Percentiles rank a stretch among this genome's conserved stretches.
Conservation (phyloP, 2,113 vertebrate genomes). For the Pogonocichla stellata region DNA sequence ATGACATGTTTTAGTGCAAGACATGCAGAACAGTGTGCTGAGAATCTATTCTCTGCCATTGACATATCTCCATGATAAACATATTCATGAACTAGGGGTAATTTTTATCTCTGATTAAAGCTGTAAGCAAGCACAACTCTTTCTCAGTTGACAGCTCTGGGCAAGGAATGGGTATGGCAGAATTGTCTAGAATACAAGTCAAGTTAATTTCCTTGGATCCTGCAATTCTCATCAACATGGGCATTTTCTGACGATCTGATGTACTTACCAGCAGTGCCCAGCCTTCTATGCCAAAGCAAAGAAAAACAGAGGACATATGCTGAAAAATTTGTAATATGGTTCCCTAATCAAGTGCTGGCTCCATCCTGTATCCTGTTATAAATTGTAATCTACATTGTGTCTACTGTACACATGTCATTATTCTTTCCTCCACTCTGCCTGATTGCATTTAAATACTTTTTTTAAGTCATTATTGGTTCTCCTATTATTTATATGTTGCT, state of each 20-base stretch:
- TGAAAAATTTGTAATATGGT: slow-evolving; percentile 66
- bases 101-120: slow-evolving; percentile 50
- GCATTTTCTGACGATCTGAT: slow-evolving; percentile 51
- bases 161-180: slow-evolving; percentile 5
- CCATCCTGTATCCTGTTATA: slow-evolving; percentile 80
- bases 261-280: slow-evolving; percentile 55
- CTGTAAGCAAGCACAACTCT: neutral
- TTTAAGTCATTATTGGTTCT: slow-evolving; percentile 44
- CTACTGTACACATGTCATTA: slow-evolving; percentile 65
- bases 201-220: slow-evolving; percentile 49
- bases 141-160: neutral
- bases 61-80: slow-evolving; percentile 28
- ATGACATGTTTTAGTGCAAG: slow-evolving; percentile 1
- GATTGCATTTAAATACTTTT: slow-evolving; percentile 71
- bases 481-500: slow-evolving; percentile 27
- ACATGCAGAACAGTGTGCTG: neutral
- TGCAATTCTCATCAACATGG: slow-evolving; percentile 36
- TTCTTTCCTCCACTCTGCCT: slow-evolving; percentile 69
- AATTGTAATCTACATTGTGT: slow-evolving; percentile 72
- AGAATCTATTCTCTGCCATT: slow-evolving; percentile 29
- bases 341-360: slow-evolving; percentile 72
- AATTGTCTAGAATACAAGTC: slow-evolving; percentile 48
- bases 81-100: slow-evolving; percentile 43
- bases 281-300: slow-evolving; percentile 70
- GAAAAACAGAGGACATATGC: slow-evolving; percentile 71